These are phyloP conservation scores for Porites evermanni DNA, from an alignment of 92 coral and sea anemone genomes.

Conservation along the genomic window DNA sequence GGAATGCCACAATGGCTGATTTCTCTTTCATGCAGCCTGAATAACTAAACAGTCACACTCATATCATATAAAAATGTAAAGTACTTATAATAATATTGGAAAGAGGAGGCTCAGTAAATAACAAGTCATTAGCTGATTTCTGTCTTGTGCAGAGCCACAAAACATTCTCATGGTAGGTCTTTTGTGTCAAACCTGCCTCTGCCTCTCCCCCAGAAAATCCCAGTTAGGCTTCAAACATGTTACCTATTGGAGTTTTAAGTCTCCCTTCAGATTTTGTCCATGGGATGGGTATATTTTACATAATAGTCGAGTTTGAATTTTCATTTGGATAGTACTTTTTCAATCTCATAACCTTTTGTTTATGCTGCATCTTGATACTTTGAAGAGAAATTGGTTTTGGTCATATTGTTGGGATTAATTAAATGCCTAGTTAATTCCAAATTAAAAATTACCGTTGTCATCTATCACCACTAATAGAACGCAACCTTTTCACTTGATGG, in stretches of 20 bases:
- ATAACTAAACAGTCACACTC: background rate
- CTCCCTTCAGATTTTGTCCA: background rate
- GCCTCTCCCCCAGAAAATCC: conserved; percentile 1
- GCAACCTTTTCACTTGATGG: background rate
- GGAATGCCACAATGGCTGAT: no score
- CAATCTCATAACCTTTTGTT: background rate
- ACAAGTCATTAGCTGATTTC: background rate
- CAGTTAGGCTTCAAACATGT: background rate
- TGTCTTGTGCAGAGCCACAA: background rate
- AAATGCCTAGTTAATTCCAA: background rate
- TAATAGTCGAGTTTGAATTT: background rate
- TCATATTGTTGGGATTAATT: background rate
- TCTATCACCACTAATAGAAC: background rate
- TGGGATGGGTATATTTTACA: background rate
- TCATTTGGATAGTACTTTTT: background rate
- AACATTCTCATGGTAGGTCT: background rate
- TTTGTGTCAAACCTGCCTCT: background rate
- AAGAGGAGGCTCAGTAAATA: background rate
- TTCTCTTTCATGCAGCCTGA: no score
- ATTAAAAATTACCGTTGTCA: background rate
- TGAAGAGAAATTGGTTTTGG: conserved; percentile 1
- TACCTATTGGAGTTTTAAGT: background rate
- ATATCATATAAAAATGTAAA: background rate
- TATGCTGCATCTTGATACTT: background rate
- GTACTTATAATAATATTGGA: background rate